Evolutionary conservation across 2,888 invertebrate genomes (phyloP), one percentile per base, ranked within the genome.

Genomic region (Drosophila longiperda): DNA sequence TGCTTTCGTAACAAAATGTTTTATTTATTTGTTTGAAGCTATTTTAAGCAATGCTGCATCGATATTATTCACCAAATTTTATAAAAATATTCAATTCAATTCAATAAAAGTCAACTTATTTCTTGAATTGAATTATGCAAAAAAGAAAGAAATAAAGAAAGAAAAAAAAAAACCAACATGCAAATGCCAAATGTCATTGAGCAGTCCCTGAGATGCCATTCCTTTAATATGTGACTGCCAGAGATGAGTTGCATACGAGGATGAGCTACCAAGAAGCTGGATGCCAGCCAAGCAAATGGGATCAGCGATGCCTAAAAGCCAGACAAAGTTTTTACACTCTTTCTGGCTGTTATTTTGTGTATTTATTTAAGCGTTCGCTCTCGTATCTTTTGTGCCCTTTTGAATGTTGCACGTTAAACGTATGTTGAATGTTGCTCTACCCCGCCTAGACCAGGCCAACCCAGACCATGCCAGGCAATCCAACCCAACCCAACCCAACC

Each of bases 391-490:
- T 80, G 72, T 83, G 89, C 84, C 90, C 89, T 86, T 83, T 90
- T 77, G 66, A 84, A 77, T 90, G 84, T 83, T 90, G 84, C 89
- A 86, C 89, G 84, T 84, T 88, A 66, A 63, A 40, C 66, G 52
- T 55, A 66, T 53, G 58, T 29, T 60, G 58, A 45, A 45, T 45
- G 50, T 26, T 60, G 38, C 36, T 42, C 50, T 61, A 58, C 49
- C 62, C 71, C 49, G 78, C 78, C 66, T 78, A 76, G 78, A 77
- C 36, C 50, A 57, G 58, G 8, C 40, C 42, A 38, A 42, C 11
- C 38, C n/a, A 32, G n/a, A 11, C 38, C 48, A n/a, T 34, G 5
- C 52, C 29, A 38, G 20, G 20, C 57, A 57, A 40, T n/a, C 52
- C 57, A 57, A 42, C 20, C 45, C 42, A 57, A 42, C 42, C 29